A percentile compares a stretch with the other conserved stretches of the same genome.
These are phyloP conservation scores for Diaperis boleti DNA, from an alignment of 2,888 invertebrate genomes.

Conservation along the genomic window DNA sequence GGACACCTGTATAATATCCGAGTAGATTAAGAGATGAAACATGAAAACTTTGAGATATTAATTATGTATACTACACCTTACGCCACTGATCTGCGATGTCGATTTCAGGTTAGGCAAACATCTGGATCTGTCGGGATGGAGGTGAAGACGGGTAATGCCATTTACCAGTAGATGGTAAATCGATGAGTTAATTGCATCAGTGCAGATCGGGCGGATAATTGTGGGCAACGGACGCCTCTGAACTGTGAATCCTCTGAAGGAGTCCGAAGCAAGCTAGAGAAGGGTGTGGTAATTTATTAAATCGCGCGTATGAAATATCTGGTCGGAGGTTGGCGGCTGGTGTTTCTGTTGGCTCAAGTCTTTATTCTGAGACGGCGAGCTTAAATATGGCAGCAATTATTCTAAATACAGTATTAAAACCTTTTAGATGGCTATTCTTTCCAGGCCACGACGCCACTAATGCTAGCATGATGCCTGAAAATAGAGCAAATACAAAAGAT, in stretches of 20 bases:
- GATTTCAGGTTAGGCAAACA: slow-evolving; percentile 20
- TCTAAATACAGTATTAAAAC: slow-evolving; percentile 67
- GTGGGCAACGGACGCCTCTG: slow-evolving; percentile 5
- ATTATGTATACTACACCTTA: too few relatives aligned
- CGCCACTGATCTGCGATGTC: background rate
- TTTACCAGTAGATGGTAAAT: slow-evolving; percentile 5
- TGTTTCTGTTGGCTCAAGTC: slow-evolving; percentile 48
- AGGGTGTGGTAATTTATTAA: slow-evolving; percentile 53
- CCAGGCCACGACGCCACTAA: slow-evolving; percentile 65
- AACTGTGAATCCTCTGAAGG: too few relatives aligned
- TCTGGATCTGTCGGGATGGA: slow-evolving; percentile 13
- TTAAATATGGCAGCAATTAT: slow-evolving; percentile 68
- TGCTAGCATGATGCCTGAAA: slow-evolving; percentile 62
- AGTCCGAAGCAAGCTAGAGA: background rate
- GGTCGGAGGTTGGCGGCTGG: slow-evolving; percentile 45
- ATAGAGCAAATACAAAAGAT: slow-evolving; percentile 67
- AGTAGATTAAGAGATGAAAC: too few relatives aligned
- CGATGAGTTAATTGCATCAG: slow-evolving; percentile 11
- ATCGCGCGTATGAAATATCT: slow-evolving; percentile 58
- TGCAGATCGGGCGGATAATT: slow-evolving; percentile 19
- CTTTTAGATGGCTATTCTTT: slow-evolving; percentile 67
- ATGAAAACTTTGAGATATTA: background rate
- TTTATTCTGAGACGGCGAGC: slow-evolving; percentile 62
- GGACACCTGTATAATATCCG: too few relatives aligned
- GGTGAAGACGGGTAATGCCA: slow-evolving; percentile 3